Conservation (phyloP, 2,888 invertebrate species). For the Zhuqinia jingwanae region DNA sequence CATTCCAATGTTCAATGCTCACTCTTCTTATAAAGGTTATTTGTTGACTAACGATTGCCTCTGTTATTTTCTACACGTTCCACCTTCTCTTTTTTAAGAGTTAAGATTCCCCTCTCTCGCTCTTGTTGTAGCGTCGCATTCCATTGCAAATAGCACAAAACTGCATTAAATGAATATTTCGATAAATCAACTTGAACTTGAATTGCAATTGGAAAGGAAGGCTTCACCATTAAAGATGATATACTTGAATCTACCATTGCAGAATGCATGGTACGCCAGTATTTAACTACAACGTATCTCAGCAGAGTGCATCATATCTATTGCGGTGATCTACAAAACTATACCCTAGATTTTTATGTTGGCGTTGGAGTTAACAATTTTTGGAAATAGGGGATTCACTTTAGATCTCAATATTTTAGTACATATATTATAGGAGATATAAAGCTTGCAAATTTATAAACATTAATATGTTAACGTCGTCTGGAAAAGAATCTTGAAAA, state of each 20-base stretch:
- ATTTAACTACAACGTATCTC: no score
- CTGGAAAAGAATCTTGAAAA: neutral
- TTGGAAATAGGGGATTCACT: no score
- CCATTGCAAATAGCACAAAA: constrained; percentile 33
- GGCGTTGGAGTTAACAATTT: no score
- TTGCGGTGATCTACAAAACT: no score
- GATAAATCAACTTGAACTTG: constrained; percentile 55
- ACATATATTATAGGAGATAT: no score
- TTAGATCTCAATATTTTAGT: no score
- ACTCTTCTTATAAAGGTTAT: neutral
- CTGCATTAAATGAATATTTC: constrained; percentile 38
- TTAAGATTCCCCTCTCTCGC: constrained; percentile 8
- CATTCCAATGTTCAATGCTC: neutral
- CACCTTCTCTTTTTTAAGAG: constrained; percentile 25
- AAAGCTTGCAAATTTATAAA: no score
- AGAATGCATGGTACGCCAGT: no score
- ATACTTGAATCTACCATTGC: neutral
- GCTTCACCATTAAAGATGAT: no score
- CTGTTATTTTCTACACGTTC: constrained; percentile 24
- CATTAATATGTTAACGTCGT: no score
- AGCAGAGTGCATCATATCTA: no score
- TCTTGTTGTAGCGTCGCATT: neutral
- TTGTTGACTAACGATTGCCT: neutral
- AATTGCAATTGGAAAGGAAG: constrained; percentile 15
- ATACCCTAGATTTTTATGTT: no score